Evolutionary conservation across 2,113 vertebrate genomes (phyloP).

Genomic region (Tachycineta bicolor): DNA sequence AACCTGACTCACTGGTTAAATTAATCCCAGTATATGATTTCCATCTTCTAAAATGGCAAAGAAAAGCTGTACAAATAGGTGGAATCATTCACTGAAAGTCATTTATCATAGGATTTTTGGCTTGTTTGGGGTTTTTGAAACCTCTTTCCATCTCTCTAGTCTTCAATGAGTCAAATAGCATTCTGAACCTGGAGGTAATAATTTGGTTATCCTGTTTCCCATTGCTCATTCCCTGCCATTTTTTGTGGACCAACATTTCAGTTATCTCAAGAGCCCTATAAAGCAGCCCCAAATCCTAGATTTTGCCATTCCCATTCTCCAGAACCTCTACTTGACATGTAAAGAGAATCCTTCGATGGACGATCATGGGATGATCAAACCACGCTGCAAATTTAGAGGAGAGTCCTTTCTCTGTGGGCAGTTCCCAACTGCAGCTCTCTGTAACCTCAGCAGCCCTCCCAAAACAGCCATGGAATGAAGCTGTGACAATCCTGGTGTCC

Average conservation of each 20-base stretch:
- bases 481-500: not conserved
- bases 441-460: not conserved
- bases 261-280: not conserved
- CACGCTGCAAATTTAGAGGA: not conserved
- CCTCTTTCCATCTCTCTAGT: not conserved
- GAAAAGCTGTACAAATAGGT: not conserved
- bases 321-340: not conserved
- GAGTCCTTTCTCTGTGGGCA: not conserved
- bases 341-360: not conserved
- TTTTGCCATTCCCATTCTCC: not conserved
- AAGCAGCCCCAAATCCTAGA: not conserved
- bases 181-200: not conserved
- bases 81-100: not conserved
- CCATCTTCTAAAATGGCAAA: not conserved
- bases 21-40: not conserved
- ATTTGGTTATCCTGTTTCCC: not conserved
- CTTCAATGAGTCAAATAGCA: not conserved
- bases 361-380: not conserved
- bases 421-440: fast-evolving
- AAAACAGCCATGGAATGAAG: fast-evolving
- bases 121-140: not conserved
- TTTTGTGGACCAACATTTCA: not conserved
- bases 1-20: not conserved
- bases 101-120: not conserved
- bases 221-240: not conserved